These are phyloP conservation scores for Menidia menidia DNA, from an alignment of 2,797 vertebrate species.

Conservation along the genomic window DNA sequence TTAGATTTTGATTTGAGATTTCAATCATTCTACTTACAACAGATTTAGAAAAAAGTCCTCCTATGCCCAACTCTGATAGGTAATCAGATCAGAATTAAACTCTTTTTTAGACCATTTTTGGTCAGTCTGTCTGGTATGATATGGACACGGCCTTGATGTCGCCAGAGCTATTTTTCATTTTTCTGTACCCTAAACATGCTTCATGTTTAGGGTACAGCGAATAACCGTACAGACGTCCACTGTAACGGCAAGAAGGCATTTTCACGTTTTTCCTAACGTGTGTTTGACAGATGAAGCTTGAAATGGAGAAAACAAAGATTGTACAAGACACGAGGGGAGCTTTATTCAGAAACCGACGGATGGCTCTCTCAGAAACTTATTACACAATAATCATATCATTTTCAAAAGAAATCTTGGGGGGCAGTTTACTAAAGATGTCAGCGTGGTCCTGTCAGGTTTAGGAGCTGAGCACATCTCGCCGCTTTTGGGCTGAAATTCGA, in stretches of 20 bases:
- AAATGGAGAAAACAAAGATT: conserved; percentile 40
- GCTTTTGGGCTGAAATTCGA: conserved; percentile 38
- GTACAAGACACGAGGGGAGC: conserved; percentile 14
- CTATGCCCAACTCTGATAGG: neutral
- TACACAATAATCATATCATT: conserved; percentile 49
- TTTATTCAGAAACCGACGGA: conserved; percentile 40
- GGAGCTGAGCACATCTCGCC: conserved; percentile 13
- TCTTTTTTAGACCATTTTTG: neutral
- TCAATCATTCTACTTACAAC: neutral
- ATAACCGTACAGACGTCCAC: conserved; percentile 7
- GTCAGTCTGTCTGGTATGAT: neutral
- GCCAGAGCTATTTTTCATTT: neutral
- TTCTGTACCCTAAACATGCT: neutral
- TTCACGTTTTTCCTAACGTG: neutral
- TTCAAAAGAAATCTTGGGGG: conserved; percentile 49
- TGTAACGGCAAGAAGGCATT: neutral
- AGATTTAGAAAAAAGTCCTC: neutral
- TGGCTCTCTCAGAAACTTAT: conserved; percentile 44
- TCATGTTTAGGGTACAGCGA: neutral
- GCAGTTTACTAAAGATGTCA: conserved; percentile 51
- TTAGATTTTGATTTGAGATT: neutral
- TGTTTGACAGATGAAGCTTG: conserved; percentile 10
- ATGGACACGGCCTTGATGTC: neutral
- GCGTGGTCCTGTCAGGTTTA: conserved; percentile 48
- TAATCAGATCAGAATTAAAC: neutral